phyloP scores from a whole-genome alignment of 2,888 invertebrate species.

The Xanthostigma xanthostigma region DNA sequence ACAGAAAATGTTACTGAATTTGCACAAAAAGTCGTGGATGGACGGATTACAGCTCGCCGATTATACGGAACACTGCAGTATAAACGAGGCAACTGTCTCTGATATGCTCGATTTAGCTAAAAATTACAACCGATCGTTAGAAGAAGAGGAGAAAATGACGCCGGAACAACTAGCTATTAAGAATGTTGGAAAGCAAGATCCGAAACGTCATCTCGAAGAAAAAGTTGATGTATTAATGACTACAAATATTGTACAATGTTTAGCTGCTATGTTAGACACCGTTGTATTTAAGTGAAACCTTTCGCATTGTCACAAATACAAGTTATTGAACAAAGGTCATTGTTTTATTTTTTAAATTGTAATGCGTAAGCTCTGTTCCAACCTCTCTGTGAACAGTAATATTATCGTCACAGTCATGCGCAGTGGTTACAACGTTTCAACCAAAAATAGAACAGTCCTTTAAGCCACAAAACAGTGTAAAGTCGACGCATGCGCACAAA shows the following conservation, averaged over 20 bases:
- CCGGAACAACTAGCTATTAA: conserved; percentile 98
- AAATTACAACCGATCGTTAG: conserved; percentile 79
- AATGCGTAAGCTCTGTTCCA: too few species aligned
- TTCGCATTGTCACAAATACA: too few species aligned
- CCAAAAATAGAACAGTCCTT: too few species aligned
- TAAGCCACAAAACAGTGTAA: too few species aligned
- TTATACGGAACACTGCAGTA: conserved; percentile 82
- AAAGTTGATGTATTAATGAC: conserved; percentile 95
- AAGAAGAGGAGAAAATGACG: conserved; percentile 99
- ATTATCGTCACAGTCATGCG: too few species aligned
- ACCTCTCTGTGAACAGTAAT: too few species aligned
- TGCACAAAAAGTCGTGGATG: conserved; percentile 99
- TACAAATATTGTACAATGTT: conserved; percentile 92
- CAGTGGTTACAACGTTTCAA: too few species aligned
- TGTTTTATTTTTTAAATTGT: too few species aligned
- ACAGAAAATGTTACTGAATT: conserved; percentile 96
- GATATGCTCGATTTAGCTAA: conserved; percentile 96
- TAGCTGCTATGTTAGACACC: conserved; percentile 92
- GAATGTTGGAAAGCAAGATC: conserved; percentile 98
- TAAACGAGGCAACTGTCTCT: conserved; percentile 86
- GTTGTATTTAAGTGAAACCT: conserved; percentile 67
- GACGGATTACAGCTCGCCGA: conserved; percentile 84
- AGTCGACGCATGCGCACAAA: too few species aligned
- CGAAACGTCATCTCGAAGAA: conserved; percentile 97
- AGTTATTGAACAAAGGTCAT: too few species aligned